Conservation (phyloP, 2,797 vertebrate species). For the Triplophysa yarkandensis region DNA sequence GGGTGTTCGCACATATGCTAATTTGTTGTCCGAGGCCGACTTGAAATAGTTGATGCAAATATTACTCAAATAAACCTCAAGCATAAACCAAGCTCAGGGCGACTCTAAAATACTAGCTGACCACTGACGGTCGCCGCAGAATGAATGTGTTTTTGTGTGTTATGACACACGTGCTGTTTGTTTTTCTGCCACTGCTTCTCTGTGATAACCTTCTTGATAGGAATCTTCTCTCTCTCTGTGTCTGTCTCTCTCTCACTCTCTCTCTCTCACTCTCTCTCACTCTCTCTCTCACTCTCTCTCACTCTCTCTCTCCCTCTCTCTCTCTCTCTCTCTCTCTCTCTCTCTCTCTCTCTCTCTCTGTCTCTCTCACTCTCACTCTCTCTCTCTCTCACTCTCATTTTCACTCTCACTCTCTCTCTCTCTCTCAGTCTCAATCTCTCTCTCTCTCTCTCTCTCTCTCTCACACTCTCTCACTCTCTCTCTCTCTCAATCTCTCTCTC, state of each 20-base stretch:
- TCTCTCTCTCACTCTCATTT: slow-evolving; percentile 63
- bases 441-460: slow-evolving; percentile 10
- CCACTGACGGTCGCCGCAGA: neutral
- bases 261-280: slow-evolving; percentile 33
- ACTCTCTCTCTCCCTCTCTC: too few species aligned
- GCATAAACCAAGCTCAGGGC: neutral
- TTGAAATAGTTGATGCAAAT: slow-evolving; percentile 65
- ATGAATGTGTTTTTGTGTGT: slow-evolving; percentile 23
- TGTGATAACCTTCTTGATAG: slow-evolving; percentile 21
- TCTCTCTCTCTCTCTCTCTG: slow-evolving; percentile 52
- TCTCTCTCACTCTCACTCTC: slow-evolving; percentile 47
- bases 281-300: slow-evolving; percentile 60
- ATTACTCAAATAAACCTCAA: slow-evolving; percentile 63
- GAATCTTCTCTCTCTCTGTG: neutral
- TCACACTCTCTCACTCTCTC: slow-evolving; percentile 57
- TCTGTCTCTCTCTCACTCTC: neutral
- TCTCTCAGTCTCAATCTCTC: too few species aligned
- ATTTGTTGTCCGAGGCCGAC: slow-evolving; percentile 38
- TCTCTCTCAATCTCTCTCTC: neutral
- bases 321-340: slow-evolving; percentile 40
- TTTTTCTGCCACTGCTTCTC: slow-evolving; percentile 11
- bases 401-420: neutral
- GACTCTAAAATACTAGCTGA: neutral
- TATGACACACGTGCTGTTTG: neutral
- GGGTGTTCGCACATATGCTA: slow-evolving; percentile 29